These are phyloP conservation scores for Natator depressus DNA, from an alignment of 2,113 vertebrate species.

Conservation along the genomic window DNA sequence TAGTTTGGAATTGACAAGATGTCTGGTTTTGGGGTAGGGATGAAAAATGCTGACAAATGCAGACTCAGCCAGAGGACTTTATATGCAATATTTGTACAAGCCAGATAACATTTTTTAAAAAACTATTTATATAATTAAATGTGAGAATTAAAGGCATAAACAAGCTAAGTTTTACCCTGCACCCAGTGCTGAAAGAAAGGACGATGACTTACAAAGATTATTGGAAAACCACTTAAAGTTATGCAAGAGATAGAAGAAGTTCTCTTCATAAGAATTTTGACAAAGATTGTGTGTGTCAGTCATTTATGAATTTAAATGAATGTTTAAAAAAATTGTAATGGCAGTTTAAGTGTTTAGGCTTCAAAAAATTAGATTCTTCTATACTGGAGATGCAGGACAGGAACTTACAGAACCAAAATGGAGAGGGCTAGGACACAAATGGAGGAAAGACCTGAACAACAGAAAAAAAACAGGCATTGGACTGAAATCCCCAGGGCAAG, in stretches of 20 bases:
- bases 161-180: slow-evolving; percentile 24
- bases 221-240: background rate
- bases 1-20: background rate
- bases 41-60: background rate
- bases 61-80: background rate
- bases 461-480: too few relatives aligned
- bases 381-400: background rate
- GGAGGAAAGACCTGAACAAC: background rate
- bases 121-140: background rate
- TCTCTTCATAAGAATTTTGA: slow-evolving; percentile 4
- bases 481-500: background rate
- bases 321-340: background rate
- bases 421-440: background rate
- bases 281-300: background rate
- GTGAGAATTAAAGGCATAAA: slow-evolving; percentile 9
- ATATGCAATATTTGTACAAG: slow-evolving; percentile 2
- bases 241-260: background rate
- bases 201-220: background rate
- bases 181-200: slow-evolving; percentile 8
- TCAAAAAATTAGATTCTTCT: background rate
- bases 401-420: background rate
- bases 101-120: background rate
- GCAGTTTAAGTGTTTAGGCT: background rate
- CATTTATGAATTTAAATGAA: background rate
- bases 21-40: background rate